These are phyloP conservation scores for Magallana angulata DNA, from an alignment of 1,140 invertebrate genomes.

Conservation along the genomic window DNA sequence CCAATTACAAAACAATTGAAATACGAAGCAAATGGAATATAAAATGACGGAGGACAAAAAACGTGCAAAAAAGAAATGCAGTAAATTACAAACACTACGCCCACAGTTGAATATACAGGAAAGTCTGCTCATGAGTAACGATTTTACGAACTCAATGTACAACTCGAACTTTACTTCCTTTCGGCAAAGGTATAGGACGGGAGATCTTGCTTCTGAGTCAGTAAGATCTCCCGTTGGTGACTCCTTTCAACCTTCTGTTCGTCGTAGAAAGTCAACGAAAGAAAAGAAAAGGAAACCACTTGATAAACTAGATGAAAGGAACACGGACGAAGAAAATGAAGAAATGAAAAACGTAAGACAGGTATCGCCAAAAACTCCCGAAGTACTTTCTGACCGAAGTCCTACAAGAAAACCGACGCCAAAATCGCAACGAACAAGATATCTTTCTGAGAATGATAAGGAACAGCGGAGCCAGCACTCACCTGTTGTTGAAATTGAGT, in stretches of 20 bases:
- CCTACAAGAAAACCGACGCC: neutral
- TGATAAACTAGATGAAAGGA: neutral
- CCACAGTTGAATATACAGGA: neutral
- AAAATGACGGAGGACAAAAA: conserved; percentile 50
- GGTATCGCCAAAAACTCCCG: conserved; percentile 18
- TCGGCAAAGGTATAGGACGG: neutral
- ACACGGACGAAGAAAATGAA: conserved; percentile 6
- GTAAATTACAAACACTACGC: neutral
- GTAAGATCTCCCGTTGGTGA: neutral
- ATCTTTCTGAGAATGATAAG: conserved; percentile 56
- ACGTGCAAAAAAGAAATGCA: conserved; percentile 42
- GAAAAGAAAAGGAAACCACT: neutral
- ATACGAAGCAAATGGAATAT: conserved; percentile 44
- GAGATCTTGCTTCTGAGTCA: neutral
- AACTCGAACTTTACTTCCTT: neutral
- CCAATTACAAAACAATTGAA: conserved; percentile 54
- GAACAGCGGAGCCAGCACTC: conserved; percentile 37
- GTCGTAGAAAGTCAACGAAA: neutral
- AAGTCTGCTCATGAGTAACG: neutral
- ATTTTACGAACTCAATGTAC: neutral
- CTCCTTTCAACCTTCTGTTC: neutral
- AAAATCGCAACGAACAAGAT: conserved; percentile 26
- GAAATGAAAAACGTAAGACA: neutral
- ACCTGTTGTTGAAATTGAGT: neutral
- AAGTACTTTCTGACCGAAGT: conserved; percentile 31